phyloP scores from a whole-genome alignment of 2,888 invertebrate genomes.

The Zelleria hepariella region DNA sequence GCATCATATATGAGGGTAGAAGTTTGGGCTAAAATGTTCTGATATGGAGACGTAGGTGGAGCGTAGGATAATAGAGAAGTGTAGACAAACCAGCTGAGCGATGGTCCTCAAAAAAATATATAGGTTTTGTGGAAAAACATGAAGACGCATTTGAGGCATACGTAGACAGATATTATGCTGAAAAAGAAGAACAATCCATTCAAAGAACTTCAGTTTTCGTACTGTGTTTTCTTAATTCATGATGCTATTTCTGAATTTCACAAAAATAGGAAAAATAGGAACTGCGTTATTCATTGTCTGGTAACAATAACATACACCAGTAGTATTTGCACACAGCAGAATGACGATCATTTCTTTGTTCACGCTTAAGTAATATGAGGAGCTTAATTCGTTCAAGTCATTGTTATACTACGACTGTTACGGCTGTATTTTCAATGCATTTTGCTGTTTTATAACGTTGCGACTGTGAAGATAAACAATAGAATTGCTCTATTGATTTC shows the following conservation, averaged over 20 bases:
- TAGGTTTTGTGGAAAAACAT: too few species aligned
- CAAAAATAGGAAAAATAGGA: not conserved
- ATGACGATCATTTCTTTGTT: constrained; percentile 36
- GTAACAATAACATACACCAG: not conserved
- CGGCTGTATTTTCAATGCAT: not conserved
- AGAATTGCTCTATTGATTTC: constrained; percentile 5
- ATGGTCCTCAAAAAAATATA: too few species aligned
- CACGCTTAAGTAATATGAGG: constrained; percentile 35
- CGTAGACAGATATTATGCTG: too few species aligned
- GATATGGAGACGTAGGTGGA: too few species aligned
- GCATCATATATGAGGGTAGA: too few species aligned
- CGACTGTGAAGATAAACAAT: not conserved
- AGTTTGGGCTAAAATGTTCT: too few species aligned
- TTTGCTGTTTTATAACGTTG: not conserved
- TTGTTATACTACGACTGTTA: too few species aligned
- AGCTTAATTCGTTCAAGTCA: constrained; percentile 29
- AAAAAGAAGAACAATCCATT: too few species aligned
- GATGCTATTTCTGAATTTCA: not conserved
- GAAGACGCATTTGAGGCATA: too few species aligned
- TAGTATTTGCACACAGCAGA: not conserved
- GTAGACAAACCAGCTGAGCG: too few species aligned
- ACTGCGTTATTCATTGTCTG: not conserved
- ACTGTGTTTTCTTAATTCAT: not conserved
- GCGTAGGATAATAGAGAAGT: too few species aligned
- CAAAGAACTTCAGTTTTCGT: not conserved